A percentile compares a stretch with the other conserved stretches of the same genome.
phyloP scores from a whole-genome alignment of 2,888 invertebrate genomes.

The Himalopsyche anomala region DNA sequence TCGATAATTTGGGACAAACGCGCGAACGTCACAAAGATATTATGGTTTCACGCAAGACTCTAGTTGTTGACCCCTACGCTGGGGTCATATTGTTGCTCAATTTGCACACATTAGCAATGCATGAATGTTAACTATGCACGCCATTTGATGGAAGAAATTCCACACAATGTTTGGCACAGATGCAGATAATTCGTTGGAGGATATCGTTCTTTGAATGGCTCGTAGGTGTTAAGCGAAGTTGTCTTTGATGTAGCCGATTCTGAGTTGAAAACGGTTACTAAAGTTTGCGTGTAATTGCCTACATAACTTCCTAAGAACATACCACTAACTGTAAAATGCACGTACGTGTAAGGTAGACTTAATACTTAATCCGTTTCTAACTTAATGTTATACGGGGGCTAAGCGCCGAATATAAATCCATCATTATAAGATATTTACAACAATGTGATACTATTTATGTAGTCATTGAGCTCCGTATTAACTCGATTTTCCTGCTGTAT shows the following conservation, averaged over 20 bases:
- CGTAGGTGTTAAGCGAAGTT: constrained; percentile 34
- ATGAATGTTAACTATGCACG: background rate
- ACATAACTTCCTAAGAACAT: constrained; percentile 9
- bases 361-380: background rate
- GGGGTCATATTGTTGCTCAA: too few relatives aligned
- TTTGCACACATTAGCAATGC: constrained; percentile 7
- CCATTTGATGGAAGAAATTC: constrained; percentile 13
- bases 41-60: too few relatives aligned
- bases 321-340: constrained; percentile 32
- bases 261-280: constrained; percentile 22
- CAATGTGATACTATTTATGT: too few relatives aligned
- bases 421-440: too few relatives aligned
- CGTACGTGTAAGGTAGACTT: constrained; percentile 29
- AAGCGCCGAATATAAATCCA: background rate
- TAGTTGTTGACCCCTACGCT: too few relatives aligned
- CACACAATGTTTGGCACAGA: constrained; percentile 12
- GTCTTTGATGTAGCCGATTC: constrained; percentile 15
- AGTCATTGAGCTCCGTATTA: too few relatives aligned
- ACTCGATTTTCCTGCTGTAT: too few relatives aligned
- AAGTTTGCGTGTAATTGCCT: constrained; percentile 6
- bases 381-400: background rate
- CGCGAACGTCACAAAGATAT: too few relatives aligned
- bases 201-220: constrained; percentile 11
- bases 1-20: too few relatives aligned
- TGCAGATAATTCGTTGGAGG: constrained; percentile 6